Evolutionary conservation across 2,888 invertebrate genomes (phyloP).

Genomic region (Lottia gigantea): DNA sequence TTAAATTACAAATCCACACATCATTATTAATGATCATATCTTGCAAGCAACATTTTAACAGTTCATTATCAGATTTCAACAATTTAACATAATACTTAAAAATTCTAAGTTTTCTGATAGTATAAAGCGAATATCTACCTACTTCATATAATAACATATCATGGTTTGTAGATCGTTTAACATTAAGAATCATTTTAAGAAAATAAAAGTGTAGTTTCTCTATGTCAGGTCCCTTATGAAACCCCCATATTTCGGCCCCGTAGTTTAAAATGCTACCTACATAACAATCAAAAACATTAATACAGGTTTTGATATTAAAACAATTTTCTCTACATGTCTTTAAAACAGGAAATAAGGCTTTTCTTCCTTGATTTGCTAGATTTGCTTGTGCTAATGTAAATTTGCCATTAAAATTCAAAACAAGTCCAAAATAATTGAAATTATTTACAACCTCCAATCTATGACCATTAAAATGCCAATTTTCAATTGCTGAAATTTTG

Average conservation of each 20-base stretch:
- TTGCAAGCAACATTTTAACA: not conserved
- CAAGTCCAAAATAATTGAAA: not conserved
- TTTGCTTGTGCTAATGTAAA: not conserved
- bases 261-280: slow-evolving; percentile 12
- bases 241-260: slow-evolving; percentile 14
- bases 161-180: slow-evolving; percentile 7
- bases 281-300: slow-evolving; percentile 10
- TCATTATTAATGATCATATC: not conserved
- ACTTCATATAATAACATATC: slow-evolving; percentile 1
- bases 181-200: slow-evolving; percentile 3
- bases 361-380: not conserved
- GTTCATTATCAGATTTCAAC: not conserved
- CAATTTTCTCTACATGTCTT: slow-evolving; percentile 7
- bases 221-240: slow-evolving; percentile 2
- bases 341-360: not conserved
- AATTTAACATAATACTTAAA: slow-evolving; percentile 1
- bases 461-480: not conserved
- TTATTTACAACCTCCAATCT: not conserved
- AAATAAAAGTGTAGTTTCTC: slow-evolving; percentile 15
- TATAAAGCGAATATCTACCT: not conserved
- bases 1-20: not conserved
- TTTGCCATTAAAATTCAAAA: not conserved
- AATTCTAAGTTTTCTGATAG: not conserved
- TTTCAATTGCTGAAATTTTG: slow-evolving; percentile 1
- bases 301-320: slow-evolving; percentile 15